Evolutionary conservation across 2,888 invertebrate species (phyloP), one percentile per base, ranked within the genome.

Genomic region (Cenopis cana): DNA sequence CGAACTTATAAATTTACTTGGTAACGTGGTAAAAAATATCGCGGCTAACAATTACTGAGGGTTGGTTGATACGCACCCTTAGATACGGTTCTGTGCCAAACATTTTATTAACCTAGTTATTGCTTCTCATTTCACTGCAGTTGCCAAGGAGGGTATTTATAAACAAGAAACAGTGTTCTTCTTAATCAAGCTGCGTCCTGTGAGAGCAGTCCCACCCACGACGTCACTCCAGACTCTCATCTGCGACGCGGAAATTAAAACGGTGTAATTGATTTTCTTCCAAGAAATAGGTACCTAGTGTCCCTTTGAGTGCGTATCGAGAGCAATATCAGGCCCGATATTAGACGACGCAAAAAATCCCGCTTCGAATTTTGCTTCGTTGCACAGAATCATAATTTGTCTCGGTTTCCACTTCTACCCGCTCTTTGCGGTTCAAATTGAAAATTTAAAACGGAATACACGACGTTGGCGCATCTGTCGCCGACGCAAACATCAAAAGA

Each of bases 361-460:
- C 24, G 12, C 60, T n/a, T 17, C 49, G 61, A 50, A 50, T 50
- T 61, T 66, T 67, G 60, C 71, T 71, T 61, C 55, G 70, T 18
- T 61, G 71, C 66, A 66, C 66, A 67, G 60, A 60, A 36, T 60
- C 66, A 70, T 66, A 66, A 70, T 70, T 60, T 66, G 66, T 55
- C 46, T 59, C 54, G 62, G 24, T 54, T 36, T 29, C 52, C 56
- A 68, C 14, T 67, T 46, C 49, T 24, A 24, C 17, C 14, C 17
- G 24, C 38, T 18, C 57, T 64, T 69, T 64, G 50, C 50, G 36
- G 12, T 41, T n/a, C 2, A 57, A 33, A 61, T 54, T 46, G 64
- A 54, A 57, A 52, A 62, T 57, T 62, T 36, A 20, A 41, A 57
- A 17, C 29, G 2, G 49, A 11, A 24, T 2, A 11, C 10, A 38